phyloP scores from a whole-genome alignment of 2,888 invertebrate species.

The Catonia carolina region DNA sequence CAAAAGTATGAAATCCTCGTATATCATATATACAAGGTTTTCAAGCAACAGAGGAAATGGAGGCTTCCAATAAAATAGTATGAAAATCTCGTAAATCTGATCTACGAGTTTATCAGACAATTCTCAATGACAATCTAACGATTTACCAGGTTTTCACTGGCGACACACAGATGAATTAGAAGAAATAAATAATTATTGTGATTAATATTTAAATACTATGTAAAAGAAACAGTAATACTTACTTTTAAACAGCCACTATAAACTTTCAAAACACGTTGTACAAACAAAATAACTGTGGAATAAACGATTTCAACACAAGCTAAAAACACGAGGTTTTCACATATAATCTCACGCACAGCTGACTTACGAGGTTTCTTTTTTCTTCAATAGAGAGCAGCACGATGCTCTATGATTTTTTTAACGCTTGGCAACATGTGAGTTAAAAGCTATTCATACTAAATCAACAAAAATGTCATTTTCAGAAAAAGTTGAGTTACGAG shows the following conservation, averaged over 20 bases:
- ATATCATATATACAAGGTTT: too few relatives aligned
- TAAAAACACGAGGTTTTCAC: not conserved
- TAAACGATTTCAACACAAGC: not conserved
- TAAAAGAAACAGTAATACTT: not conserved
- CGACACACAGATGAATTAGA: not conserved
- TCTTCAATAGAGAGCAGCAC: not conserved
- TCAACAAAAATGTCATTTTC: not conserved
- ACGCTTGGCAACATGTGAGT: not conserved
- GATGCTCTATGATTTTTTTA: not conserved
- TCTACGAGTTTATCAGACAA: too few relatives aligned
- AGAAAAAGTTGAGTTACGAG: not conserved
- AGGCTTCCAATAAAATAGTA: too few relatives aligned
- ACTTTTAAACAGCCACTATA: not conserved
- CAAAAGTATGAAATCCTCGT: too few relatives aligned
- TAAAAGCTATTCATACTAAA: not conserved
- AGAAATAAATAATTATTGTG: not conserved
- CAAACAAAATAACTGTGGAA: not conserved
- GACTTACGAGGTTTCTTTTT: not conserved
- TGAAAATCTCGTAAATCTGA: too few relatives aligned
- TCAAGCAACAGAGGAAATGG: too few relatives aligned
- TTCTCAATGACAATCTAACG: too few relatives aligned
- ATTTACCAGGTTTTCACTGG: not conserved
- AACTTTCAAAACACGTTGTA: not conserved
- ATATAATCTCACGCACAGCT: not conserved
- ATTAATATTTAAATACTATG: not conserved